Base-by-base conservation (phyloP, 2,888 invertebrate species). In the Ectobius pallidus region DNA sequence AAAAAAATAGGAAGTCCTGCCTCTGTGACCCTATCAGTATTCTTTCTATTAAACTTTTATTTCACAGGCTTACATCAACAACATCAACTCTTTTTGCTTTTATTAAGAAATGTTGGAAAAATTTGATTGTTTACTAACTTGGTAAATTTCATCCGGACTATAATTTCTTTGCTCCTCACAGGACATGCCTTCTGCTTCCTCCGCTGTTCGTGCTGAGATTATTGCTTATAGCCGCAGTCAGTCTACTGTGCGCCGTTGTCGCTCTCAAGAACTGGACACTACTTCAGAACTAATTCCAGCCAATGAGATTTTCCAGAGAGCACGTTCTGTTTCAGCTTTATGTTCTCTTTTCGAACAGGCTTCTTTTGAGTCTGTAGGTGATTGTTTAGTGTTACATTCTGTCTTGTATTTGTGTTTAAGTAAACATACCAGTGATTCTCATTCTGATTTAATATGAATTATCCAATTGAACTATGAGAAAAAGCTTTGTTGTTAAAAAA, bases 101-200 rank as follows among this genome's bases (percentile, higher is more conserved):
- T n/a, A n/a, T n/a, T n/a, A n/a, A n/a, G n/a, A n/a, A n/a, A n/a
- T n/a, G n/a, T n/a, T n/a, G n/a, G n/a, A n/a, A n/a, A n/a, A n/a
- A n/a, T n/a, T n/a, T n/a, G n/a, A n/a, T n/a, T n/a, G n/a, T n/a
- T n/a, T n/a, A n/a, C n/a, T n/a, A n/a, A n/a, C n/a, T n/a, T n/a
- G n/a, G n/a, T n/a, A n/a, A n/a, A n/a, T n/a, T n/a, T n/a, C n/a
- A n/a, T n/a, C n/a, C n/a, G n/a, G n/a, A n/a, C n/a, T n/a, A n/a
- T n/a, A n/a, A 30, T 58, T 42, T 7, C 34, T 46, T n/a, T 65
- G 30, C 16, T n/a, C 16, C 46, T 52, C 58, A 25, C 69, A 69
- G 69, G 69, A 69, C 25, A 69, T 69, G 58, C 58, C 69, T 61
- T 69, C 69, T 22, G 27, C 30, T 46, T 65, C 69, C 39, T 32